A percentile compares a stretch with the other conserved stretches of the same genome.
Evolutionary conservation across 1,140 invertebrate genomes (phyloP).

Genomic region (Drosophila nasuta): DNA sequence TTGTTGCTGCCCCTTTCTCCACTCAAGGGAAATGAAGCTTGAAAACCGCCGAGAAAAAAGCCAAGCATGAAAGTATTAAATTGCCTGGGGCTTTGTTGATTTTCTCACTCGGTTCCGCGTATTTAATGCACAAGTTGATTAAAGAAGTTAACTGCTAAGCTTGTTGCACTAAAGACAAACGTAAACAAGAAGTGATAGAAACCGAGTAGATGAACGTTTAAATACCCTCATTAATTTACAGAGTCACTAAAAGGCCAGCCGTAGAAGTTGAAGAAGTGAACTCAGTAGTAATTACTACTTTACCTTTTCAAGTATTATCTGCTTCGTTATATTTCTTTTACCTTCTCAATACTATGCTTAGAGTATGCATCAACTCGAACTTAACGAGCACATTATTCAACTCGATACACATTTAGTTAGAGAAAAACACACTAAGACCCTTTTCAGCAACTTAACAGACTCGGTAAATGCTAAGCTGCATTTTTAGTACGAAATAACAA

Average conservation of each 20-base stretch:
- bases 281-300: background rate
- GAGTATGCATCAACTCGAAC: background rate
- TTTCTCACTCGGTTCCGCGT: constrained; percentile 13
- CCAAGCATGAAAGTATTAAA: constrained; percentile 46
- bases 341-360: no score
- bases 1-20: background rate
- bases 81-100: constrained; percentile 28
- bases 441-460: constrained; percentile 4
- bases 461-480: constrained; percentile 6
- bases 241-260: background rate
- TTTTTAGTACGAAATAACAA: constrained; percentile 35
- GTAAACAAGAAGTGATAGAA: constrained; percentile 15
- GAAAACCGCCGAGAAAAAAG: constrained; percentile 18
- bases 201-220: constrained; percentile 3
- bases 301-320: background rate
- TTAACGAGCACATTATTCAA: no score
- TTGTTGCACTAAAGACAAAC: constrained; percentile 45
- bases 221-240: constrained; percentile 22
- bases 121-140: constrained; percentile 39
- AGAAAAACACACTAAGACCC: background rate
- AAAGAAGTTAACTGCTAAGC: constrained; percentile 17
- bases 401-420: background rate
- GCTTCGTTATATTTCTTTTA: no score
- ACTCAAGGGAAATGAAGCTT: constrained; percentile 1
- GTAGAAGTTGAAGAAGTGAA: background rate